Evolutionary conservation across 2,888 invertebrate genomes (phyloP).

Genomic region (Sclerodermus sp.): DNA sequence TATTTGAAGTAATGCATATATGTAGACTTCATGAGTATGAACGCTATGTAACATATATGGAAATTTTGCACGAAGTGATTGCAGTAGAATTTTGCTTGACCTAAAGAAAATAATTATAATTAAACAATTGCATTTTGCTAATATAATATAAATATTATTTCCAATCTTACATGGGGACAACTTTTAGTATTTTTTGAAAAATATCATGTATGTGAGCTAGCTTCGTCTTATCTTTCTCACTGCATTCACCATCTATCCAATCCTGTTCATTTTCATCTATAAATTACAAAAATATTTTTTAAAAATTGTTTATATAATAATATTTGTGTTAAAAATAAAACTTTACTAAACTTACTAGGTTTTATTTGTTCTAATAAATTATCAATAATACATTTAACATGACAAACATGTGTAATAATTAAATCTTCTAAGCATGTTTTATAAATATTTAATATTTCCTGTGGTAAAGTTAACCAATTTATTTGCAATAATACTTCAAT

Average conservation of each 20-base stretch:
- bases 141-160: conserved; percentile 5
- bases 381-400: conserved; percentile 65
- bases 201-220: conserved; percentile 69
- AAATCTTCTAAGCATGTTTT: conserved; percentile 69
- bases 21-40: conserved; percentile 72
- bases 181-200: conserved; percentile 58
- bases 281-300: conserved; percentile 15
- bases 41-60: conserved; percentile 76
- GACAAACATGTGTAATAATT: conserved; percentile 69
- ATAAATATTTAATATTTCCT: conserved; percentile 62
- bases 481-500: conserved; percentile 65
- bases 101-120: conserved; percentile 56
- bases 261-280: conserved; percentile 58
- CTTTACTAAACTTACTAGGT: conserved; percentile 56
- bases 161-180: conserved; percentile 64
- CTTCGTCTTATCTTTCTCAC: conserved; percentile 60
- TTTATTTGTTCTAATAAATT: conserved; percentile 66
- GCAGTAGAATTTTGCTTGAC: conserved; percentile 71
- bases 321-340: background rate
- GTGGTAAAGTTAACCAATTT: conserved; percentile 62
- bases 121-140: background rate
- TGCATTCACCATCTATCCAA: conserved; percentile 66
- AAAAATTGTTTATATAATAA: background rate
- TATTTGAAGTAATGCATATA: conserved; percentile 77
- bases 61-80: conserved; percentile 67